phyloP scores from a whole-genome alignment of 2,113 vertebrate genomes.

The Orthonyx spaldingii region DNA sequence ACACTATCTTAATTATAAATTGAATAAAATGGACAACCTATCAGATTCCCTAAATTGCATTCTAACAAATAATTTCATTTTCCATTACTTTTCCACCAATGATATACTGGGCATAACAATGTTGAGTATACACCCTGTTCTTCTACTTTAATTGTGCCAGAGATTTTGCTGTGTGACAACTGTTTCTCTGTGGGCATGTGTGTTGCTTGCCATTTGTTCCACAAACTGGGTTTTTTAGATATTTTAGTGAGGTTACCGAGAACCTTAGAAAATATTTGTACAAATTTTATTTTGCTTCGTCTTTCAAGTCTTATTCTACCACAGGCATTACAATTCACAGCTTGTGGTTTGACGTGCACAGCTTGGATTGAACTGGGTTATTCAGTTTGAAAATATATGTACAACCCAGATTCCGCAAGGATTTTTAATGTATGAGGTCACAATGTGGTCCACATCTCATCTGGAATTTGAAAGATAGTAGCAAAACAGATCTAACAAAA shows the following conservation, averaged over 20 bases:
- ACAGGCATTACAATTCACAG: neutral
- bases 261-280: neutral
- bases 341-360: neutral
- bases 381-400: neutral
- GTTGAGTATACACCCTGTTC: conserved; percentile 61
- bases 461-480: neutral
- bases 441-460: neutral
- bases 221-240: neutral
- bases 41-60: conserved; percentile 78
- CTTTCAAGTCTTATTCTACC: neutral
- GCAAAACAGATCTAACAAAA: neutral
- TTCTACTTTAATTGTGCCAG: conserved; percentile 68
- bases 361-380: neutral
- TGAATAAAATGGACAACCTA: conserved; percentile 80
- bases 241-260: neutral
- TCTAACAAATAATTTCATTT: conserved; percentile 84
- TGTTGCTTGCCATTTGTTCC: conserved; percentile 26
- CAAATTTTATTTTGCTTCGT: neutral
- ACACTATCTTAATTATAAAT: conserved; percentile 83
- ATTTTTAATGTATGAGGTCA: neutral
- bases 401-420: neutral
- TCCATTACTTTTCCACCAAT: conserved; percentile 74
- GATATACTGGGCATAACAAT: conserved; percentile 68
- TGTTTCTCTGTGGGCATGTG: conserved; percentile 22
- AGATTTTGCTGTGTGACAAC: conserved; percentile 61